phyloP scores from a whole-genome alignment of 2,113 vertebrate genomes.

The Alligator mississippiensis region DNA sequence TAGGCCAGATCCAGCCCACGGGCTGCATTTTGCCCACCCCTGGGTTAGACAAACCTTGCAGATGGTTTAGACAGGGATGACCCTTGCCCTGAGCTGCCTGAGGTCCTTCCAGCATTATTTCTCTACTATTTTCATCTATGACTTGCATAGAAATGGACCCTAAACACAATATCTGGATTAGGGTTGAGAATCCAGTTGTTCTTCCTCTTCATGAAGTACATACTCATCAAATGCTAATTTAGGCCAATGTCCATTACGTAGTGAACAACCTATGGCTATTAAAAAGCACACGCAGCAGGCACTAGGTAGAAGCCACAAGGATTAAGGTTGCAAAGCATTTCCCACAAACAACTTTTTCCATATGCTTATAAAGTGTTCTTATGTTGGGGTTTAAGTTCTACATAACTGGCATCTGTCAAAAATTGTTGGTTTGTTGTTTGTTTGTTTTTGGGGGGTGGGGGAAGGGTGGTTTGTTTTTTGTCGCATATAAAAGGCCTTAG shows the following conservation, averaged over 20 bases:
- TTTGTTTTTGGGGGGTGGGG: background rate
- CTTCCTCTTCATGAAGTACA: background rate
- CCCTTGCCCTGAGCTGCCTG: too few species aligned
- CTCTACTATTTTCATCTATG: accelerated
- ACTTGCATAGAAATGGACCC: background rate
- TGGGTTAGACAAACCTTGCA: too few species aligned
- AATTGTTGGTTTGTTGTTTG: background rate
- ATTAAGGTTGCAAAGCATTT: slow-evolving; percentile 26
- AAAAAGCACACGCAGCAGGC: background rate
- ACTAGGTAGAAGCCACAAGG: background rate
- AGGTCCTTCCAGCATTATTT: background rate
- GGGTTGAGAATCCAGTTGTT: background rate
- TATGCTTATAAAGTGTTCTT: slow-evolving; percentile 21
- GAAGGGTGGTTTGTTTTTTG: slow-evolving; percentile 3
- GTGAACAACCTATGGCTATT: background rate
- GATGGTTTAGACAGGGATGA: too few species aligned
- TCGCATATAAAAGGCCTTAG: slow-evolving; percentile 20
- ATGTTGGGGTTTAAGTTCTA: slow-evolving; percentile 52
- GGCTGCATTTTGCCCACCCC: too few species aligned
- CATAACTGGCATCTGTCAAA: slow-evolving; percentile 14
- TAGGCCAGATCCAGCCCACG: too few species aligned
- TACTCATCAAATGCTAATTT: background rate
- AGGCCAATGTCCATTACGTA: background rate
- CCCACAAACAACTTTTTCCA: slow-evolving; percentile 37
- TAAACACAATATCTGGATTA: background rate